Conservation (phyloP, 1,140 invertebrate genomes). For the Agraylea sexmaculata region DNA sequence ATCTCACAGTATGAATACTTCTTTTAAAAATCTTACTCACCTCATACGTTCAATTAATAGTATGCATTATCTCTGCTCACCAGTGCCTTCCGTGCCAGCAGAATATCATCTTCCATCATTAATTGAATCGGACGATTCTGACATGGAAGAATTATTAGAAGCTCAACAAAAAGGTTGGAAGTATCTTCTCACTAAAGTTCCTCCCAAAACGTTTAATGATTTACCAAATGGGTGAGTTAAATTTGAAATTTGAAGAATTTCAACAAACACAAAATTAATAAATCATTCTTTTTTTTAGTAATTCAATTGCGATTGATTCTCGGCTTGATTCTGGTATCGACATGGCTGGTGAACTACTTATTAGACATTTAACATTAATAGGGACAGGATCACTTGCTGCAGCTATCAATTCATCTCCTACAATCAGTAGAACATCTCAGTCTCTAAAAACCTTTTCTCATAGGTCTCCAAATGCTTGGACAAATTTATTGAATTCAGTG, state of each 20-base stretch:
- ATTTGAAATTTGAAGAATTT: constrained; percentile 25
- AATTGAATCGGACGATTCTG: constrained; percentile 60
- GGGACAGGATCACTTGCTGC: constrained; percentile 27
- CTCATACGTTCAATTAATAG: too few relatives aligned
- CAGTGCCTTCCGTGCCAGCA: too few relatives aligned
- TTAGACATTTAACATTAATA: constrained; percentile 49
- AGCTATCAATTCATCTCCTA: constrained; percentile 15
- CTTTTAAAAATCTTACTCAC: too few relatives aligned
- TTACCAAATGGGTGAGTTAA: constrained; percentile 15
- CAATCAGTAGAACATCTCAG: constrained; percentile 1
- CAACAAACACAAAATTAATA: constrained; percentile 26
- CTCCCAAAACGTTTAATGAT: constrained; percentile 13
- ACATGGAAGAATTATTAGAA: constrained; percentile 57
- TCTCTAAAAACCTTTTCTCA: not conserved
- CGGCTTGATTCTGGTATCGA: constrained; percentile 66
- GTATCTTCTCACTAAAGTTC: constrained; percentile 29
- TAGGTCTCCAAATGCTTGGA: not conserved
- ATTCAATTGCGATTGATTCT: constrained; percentile 63
- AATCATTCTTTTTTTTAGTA: constrained; percentile 33
- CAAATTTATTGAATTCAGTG: constrained; percentile 41
- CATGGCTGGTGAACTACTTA: constrained; percentile 54
- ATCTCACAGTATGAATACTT: too few relatives aligned
- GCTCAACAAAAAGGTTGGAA: constrained; percentile 50
- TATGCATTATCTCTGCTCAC: too few relatives aligned
- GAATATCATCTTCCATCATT: constrained; percentile 46